Conservation (phyloP, 2,113 vertebrate genomes). For the Geococcyx californianus region DNA sequence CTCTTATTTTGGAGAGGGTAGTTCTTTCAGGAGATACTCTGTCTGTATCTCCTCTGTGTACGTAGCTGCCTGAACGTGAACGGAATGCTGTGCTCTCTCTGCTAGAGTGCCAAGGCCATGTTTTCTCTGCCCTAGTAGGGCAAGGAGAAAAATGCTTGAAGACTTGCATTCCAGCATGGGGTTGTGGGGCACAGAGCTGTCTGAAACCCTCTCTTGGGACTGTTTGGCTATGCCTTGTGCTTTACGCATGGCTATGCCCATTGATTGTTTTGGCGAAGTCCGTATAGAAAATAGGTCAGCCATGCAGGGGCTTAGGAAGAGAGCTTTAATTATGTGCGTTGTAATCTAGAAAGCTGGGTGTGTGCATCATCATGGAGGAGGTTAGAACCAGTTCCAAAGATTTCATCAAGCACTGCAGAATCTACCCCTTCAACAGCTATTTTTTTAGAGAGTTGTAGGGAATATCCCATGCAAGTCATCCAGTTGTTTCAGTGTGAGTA, state of each 20-base stretch:
- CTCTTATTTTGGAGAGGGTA: background rate
- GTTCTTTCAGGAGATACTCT: background rate
- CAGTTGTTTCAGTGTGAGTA: background rate
- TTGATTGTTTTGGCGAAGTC: constrained; percentile 15
- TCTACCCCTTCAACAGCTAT: background rate
- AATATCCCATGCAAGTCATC: background rate
- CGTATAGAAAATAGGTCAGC: constrained; percentile 48
- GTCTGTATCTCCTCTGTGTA: background rate
- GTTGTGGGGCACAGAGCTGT: background rate
- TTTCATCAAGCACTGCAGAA: background rate
- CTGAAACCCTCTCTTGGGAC: background rate
- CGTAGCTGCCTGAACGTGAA: background rate
- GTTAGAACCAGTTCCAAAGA: constrained; percentile 3
- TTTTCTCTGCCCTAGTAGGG: background rate
- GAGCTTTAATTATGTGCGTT: background rate
- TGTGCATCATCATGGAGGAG: background rate
- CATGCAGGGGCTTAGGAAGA: constrained; percentile 2
- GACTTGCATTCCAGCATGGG: background rate
- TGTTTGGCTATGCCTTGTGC: background rate
- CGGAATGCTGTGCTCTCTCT: background rate
- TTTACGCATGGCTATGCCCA: constrained; percentile 14
- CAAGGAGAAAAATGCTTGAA: background rate
- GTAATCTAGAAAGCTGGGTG: constrained; percentile 3
- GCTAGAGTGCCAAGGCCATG: background rate
- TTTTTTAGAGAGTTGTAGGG: background rate